Evolutionary conservation across 2,888 invertebrate species (phyloP).

Genomic region (Phortica magna): DNA sequence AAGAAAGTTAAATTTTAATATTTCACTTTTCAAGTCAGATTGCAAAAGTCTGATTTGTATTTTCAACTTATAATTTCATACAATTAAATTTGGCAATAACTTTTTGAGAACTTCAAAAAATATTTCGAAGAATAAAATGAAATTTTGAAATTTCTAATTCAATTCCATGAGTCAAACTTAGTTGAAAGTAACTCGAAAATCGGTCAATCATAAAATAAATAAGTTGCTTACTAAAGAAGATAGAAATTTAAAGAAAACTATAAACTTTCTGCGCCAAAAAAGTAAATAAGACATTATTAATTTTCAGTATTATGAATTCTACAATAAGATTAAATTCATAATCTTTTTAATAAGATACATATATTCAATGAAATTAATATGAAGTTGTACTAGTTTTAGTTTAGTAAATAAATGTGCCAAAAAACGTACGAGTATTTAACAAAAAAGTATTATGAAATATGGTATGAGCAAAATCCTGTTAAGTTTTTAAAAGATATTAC

Average conservation of each 20-base stretch:
- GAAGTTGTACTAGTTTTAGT: conserved; percentile 60
- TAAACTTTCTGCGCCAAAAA: background rate
- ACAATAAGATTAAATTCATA: background rate
- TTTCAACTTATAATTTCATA: too few relatives aligned
- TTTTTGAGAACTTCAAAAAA: too few relatives aligned
- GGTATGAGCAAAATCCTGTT: conserved; percentile 52
- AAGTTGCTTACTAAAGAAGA: background rate
- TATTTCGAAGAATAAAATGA: too few relatives aligned
- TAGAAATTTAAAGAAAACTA: background rate
- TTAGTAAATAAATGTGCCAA: conserved; percentile 66
- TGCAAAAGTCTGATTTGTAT: too few relatives aligned
- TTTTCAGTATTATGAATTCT: background rate
- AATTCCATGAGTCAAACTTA: conserved; percentile 30
- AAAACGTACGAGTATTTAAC: conserved; percentile 17
- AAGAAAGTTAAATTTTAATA: background rate
- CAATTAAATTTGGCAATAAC: too few relatives aligned
- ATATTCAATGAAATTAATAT: conserved; percentile 13
- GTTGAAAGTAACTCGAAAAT: background rate
- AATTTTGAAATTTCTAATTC: too few relatives aligned
- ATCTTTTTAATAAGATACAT: background rate
- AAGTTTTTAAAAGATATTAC: conserved; percentile 55
- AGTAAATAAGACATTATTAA: background rate
- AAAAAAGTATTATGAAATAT: conserved; percentile 8
- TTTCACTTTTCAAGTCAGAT: too few relatives aligned
- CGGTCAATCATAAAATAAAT: background rate